These are phyloP conservation scores for Psittacula cyanocephala DNA, from an alignment of 2,113 vertebrate species.

Conservation along the genomic window DNA sequence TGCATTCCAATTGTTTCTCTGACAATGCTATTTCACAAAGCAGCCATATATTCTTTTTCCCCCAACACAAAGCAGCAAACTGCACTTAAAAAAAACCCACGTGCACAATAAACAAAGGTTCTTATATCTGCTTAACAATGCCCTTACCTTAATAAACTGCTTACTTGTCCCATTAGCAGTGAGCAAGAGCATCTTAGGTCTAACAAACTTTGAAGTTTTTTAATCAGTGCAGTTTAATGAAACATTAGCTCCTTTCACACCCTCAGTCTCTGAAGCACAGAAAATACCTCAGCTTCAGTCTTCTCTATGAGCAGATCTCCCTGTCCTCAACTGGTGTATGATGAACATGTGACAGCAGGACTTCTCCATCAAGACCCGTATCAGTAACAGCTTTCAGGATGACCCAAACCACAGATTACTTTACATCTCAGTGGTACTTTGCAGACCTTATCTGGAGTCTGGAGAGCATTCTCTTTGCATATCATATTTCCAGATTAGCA, in stretches of 20 bases:
- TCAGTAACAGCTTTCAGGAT: conserved; percentile 71
- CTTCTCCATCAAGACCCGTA: conserved; percentile 57
- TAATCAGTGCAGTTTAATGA: background rate
- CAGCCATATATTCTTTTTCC: background rate
- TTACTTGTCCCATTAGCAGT: background rate
- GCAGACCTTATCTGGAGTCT: conserved; percentile 22
- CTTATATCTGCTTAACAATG: background rate
- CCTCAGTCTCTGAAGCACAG: background rate
- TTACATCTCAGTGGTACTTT: conserved; percentile 50
- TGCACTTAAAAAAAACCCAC: background rate
- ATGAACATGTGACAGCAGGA: conserved; percentile 51
- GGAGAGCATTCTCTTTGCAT: background rate
- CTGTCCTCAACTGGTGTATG: background rate
- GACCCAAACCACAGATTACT: conserved; percentile 60
- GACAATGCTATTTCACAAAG: background rate
- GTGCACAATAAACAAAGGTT: background rate
- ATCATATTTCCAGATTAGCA: conserved; percentile 45
- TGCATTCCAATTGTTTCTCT: conserved; percentile 19
- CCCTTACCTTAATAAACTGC: conserved; percentile 27
- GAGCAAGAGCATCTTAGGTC: background rate
- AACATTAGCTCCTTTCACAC: background rate
- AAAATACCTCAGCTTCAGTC: conserved; percentile 24
- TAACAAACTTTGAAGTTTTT: background rate
- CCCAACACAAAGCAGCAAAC: background rate
- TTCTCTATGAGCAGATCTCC: background rate